Percentiles rank a stretch among this genome's conserved stretches.
Conservation (phyloP, 2,113 vertebrate genomes). For the Seriola rivoliana region DNA sequence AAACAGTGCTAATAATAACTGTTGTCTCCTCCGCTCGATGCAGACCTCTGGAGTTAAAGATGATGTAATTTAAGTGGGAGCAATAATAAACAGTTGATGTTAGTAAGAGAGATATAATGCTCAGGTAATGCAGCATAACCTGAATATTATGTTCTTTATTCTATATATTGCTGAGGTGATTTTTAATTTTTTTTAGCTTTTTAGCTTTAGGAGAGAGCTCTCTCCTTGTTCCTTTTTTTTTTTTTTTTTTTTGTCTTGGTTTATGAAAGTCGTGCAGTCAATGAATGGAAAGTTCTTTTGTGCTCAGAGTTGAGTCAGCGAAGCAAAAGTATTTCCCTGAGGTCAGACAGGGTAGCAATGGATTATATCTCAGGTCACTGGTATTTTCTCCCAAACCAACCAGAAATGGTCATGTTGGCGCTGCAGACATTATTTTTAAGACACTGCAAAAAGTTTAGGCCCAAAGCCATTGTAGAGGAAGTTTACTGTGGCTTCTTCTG, state of each 20-base stretch:
- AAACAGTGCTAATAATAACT: slow-evolving; percentile 65
- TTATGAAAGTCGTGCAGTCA: background rate
- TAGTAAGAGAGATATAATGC: slow-evolving; percentile 21
- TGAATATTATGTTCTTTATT: slow-evolving; percentile 2
- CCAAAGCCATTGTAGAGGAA: background rate
- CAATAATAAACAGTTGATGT: slow-evolving; percentile 38
- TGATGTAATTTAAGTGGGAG: slow-evolving; percentile 58
- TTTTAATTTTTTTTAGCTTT: background rate
- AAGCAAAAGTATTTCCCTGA: slow-evolving; percentile 32
- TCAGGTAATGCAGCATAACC: slow-evolving; percentile 14
- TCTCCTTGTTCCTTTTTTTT: background rate
- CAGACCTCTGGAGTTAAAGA: slow-evolving; percentile 50
- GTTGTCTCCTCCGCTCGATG: slow-evolving; percentile 53
- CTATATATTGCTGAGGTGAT: background rate
- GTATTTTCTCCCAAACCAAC: slow-evolving; percentile 24
- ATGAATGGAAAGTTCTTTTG: slow-evolving; percentile 31
- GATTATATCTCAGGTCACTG: slow-evolving; percentile 32
- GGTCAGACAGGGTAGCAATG: background rate
- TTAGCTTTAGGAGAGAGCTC: background rate
- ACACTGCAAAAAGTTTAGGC: background rate
- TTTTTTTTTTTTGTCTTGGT: background rate
- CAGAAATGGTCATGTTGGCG: slow-evolving; percentile 6
- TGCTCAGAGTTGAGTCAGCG: background rate
- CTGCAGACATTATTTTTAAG: slow-evolving; percentile 2
- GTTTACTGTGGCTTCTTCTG: background rate